Evolutionary conservation across 2,797 vertebrate species (phyloP).

Genomic region (Chrosomus eos): DNA sequence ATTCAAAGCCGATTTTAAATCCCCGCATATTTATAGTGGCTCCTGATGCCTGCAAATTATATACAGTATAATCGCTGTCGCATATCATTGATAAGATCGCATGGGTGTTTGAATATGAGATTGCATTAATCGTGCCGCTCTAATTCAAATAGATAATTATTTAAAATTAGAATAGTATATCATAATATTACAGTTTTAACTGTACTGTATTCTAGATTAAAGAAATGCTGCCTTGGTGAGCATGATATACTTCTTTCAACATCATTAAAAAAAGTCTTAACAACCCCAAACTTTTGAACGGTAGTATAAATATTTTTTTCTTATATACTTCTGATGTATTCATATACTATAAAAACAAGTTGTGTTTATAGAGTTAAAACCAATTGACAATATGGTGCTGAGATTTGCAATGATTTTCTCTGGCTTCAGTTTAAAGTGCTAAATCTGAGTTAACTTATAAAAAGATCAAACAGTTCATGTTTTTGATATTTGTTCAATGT

Average conservation of each 20-base stretch:
- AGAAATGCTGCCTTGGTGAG: background rate
- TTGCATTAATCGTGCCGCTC: too few species aligned
- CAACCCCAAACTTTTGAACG: background rate
- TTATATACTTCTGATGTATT: background rate
- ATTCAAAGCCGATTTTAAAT: too few species aligned
- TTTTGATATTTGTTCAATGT: conserved; percentile 15
- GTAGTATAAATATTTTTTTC: background rate
- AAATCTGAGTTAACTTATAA: background rate
- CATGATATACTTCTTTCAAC: background rate
- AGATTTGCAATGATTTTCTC: background rate
- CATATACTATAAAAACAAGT: background rate
- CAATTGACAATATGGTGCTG: background rate
- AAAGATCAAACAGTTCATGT: conserved; percentile 22
- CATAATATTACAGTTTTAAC: background rate
- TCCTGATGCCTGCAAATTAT: too few species aligned
- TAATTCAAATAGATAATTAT: background rate
- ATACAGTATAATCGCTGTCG: too few species aligned
- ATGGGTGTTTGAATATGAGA: too few species aligned
- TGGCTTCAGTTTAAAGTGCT: background rate
- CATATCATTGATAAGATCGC: too few species aligned
- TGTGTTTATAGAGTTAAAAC: background rate
- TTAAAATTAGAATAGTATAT: background rate
- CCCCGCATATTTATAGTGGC: too few species aligned
- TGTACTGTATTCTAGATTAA: background rate
- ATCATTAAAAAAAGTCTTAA: background rate